Base-by-base conservation (phyloP, 2,113 vertebrate species). In the Aix galericulata region DNA sequence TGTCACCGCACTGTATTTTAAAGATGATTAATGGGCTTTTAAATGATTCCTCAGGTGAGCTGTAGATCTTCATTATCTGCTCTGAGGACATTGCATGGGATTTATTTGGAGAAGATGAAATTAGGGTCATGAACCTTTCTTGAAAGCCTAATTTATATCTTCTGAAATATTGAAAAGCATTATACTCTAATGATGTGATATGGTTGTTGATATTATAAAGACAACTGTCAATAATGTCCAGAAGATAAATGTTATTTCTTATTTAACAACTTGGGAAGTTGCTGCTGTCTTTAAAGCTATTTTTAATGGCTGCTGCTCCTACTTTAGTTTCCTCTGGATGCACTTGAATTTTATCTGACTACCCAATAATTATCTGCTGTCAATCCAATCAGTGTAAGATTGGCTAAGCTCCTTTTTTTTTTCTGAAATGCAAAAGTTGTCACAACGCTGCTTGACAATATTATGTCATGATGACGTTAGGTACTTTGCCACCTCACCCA, bases 1-100 rank as follows among this genome's bases (percentile, higher is more conserved):
- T 93, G 91, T 94, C 89, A 89, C 96, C 84, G 87, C 88, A 50
- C 81, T 84, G 82, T 84, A 93, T 95, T 96, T 97, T 97, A 97
- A 98, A 97, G 85, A 97, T 97, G 97, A 98, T 96, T 96, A 96
- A 97, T 93, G 93, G 62, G 93, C 94, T 97, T 97, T 97, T 97
- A 98, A 98, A 97, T 66, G 84, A 94, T 94, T 96, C 91, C 93
- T 96, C 92, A 96, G 95, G 90, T 94, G 85, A 96, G 91, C 92
- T 74, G 40, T 94, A 94, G 92, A 88, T 91, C 91, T 95, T 95
- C 82, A 96, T 97, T 97, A 95, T 94, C 97, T 94, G 77, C 90
- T 90, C 86, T 0, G 15, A 95, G 82, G 95, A 93, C 95, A 84
- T 36, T 84, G 38, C 80, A 69, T 63, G 89, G 81, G 72, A 95